These are phyloP conservation scores for Cyclargus thomasi DNA, from an alignment of 1,140 invertebrate species.

Conservation along the genomic window DNA sequence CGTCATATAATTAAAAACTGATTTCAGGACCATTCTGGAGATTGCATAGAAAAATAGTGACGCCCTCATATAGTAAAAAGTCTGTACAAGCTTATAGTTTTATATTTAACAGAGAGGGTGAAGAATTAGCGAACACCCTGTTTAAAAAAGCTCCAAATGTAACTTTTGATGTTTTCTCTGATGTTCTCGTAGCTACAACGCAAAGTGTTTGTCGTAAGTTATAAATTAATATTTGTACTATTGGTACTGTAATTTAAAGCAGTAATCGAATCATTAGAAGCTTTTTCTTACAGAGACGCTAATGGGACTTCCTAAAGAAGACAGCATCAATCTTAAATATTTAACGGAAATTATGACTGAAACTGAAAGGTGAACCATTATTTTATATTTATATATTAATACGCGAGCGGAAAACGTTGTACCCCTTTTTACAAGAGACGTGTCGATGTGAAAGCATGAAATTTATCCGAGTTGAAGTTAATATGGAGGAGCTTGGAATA, in stretches of 20 bases:
- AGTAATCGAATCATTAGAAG: no score
- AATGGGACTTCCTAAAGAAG: conserved; percentile 51
- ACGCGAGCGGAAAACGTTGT: no score
- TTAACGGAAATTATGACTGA: conserved; percentile 39
- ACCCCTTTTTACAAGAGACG: no score
- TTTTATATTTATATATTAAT: no score
- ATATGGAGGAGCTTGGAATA: no score
- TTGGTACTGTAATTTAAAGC: no score
- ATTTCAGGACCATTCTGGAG: conserved; percentile 45
- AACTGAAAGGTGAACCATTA: conserved; percentile 39
- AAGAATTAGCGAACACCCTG: conserved; percentile 27
- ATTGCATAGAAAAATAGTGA: conserved; percentile 43
- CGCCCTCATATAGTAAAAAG: conserved; percentile 47
- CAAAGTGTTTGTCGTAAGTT: conserved; percentile 47
- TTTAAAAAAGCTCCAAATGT: conserved; percentile 26
- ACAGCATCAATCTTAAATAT: conserved; percentile 34
- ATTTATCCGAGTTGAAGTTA: no score
- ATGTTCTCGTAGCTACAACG: conserved; percentile 42
- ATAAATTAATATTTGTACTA: no score
- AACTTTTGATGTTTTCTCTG: conserved; percentile 41
- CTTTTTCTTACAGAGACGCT: conserved; percentile 47
- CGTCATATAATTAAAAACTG: no score
- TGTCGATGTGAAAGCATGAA: no score
- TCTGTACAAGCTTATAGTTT: conserved; percentile 34
- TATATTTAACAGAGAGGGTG: conserved; percentile 40